Percentiles rank a stretch among this genome's conserved stretches.
These are phyloP conservation scores for Drosophila albomicans DNA, from an alignment of 1,140 invertebrate species.

Conservation along the genomic window DNA sequence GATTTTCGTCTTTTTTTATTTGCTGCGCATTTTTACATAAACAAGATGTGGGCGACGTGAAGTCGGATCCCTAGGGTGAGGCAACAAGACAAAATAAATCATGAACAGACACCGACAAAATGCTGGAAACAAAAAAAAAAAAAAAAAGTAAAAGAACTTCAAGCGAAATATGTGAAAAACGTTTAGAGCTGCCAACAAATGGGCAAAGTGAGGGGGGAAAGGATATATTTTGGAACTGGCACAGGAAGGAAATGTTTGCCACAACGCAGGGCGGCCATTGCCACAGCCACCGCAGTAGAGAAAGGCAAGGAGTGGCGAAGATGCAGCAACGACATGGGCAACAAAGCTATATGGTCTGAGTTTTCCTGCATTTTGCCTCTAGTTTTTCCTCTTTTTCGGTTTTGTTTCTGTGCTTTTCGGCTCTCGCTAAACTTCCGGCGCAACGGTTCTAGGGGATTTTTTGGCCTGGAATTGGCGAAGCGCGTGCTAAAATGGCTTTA, in stretches of 20 bases:
- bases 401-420: slow-evolving; percentile 23
- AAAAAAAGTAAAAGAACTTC: slow-evolving; percentile 21
- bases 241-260: slow-evolving; percentile 49
- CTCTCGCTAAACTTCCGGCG: slow-evolving; percentile 50
- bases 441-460: slow-evolving; percentile 29
- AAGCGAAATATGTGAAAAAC: slow-evolving; percentile 53
- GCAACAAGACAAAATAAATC: slow-evolving; percentile 72
- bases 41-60: slow-evolving; percentile 8
- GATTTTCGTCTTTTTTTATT: slow-evolving; percentile 29
- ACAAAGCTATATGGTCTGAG: slow-evolving; percentile 64
- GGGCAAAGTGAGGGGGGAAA: neutral
- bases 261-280: slow-evolving; percentile 46
- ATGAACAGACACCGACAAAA: slow-evolving; percentile 71
- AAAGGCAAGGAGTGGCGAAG: slow-evolving; percentile 1
- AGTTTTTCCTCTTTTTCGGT: slow-evolving; percentile 38
- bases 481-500: slow-evolving; percentile 70
- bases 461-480: slow-evolving; percentile 38
- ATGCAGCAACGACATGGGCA: slow-evolving; percentile 41
- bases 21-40: slow-evolving; percentile 28
- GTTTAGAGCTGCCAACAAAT: slow-evolving; percentile 44
- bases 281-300: slow-evolving; percentile 36
- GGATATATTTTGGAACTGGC: slow-evolving; percentile 3
- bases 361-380: slow-evolving; percentile 7
- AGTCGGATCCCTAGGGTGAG: neutral
- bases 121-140: slow-evolving; percentile 12